Percentiles rank a stretch among this genome's conserved stretches.
Evolutionary conservation across 2,797 vertebrate species (phyloP).

Genomic region (Phrynocephalus guinanensis): DNA sequence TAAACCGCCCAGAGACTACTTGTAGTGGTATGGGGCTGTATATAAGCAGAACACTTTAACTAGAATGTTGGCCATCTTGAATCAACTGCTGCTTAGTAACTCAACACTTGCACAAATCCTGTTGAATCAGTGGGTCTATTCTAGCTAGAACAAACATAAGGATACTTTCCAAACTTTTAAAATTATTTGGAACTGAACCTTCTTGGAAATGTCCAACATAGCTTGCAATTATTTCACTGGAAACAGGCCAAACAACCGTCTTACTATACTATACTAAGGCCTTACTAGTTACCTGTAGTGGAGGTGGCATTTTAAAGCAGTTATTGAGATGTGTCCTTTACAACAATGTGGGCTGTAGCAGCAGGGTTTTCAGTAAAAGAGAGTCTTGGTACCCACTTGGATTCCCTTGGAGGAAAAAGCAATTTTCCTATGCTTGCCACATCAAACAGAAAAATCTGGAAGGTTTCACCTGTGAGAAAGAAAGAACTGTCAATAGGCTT

Average conservation of each 20-base stretch:
- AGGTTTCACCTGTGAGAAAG: constrained; percentile 41
- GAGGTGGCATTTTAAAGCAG: constrained; percentile 37
- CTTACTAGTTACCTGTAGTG: not conserved
- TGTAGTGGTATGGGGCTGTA: no score
- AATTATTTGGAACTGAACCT: not conserved
- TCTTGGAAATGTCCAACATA: not conserved
- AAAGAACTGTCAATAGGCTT: constrained; percentile 21
- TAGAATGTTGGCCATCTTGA: not conserved
- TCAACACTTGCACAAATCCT: not conserved
- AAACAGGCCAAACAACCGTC: no score
- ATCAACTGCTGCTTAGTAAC: not conserved
- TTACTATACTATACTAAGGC: not conserved
- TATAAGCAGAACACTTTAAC: no score
- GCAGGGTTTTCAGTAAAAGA: constrained; percentile 27
- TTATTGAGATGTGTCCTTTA: constrained; percentile 43
- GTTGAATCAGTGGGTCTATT: not conserved
- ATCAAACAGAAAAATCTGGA: constrained; percentile 51
- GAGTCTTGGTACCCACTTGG: constrained; percentile 26
- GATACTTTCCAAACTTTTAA: not conserved
- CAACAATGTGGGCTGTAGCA: constrained; percentile 27
- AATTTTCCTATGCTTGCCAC: constrained; percentile 52
- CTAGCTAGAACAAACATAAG: no score
- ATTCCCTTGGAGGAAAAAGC: constrained; percentile 42
- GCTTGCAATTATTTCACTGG: not conserved
- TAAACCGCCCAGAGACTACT: no score